A percentile compares a stretch with the other conserved stretches of the same genome.
phyloP scores from a whole-genome alignment of 2,797 vertebrate species.

The Cynodonichthys magdalenae region DNA sequence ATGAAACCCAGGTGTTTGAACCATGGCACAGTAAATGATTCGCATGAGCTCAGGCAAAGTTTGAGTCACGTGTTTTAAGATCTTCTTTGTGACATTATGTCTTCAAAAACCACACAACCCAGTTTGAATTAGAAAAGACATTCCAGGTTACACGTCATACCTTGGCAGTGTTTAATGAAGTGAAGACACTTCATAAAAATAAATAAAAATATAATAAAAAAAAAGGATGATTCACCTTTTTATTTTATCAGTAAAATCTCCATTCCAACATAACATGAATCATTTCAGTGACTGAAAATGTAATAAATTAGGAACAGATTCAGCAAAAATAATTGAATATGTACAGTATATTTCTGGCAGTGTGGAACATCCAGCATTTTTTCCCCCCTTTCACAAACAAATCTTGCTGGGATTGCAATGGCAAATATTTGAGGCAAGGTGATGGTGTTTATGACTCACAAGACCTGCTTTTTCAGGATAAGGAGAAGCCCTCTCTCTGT shows the following conservation, averaged over 20 bases:
- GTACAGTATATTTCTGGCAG: too few species aligned
- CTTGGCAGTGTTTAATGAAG: not conserved
- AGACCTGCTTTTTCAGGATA: conserved; percentile 63
- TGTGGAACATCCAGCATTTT: too few species aligned
- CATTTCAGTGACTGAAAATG: not conserved
- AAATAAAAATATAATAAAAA: not conserved
- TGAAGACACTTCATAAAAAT: not conserved
- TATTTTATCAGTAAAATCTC: not conserved
- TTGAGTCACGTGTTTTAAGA: not conserved
- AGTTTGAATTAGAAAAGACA: not conserved
- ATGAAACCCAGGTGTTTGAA: not conserved
- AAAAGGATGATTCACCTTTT: not conserved
- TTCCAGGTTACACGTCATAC: not conserved
- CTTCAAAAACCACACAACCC: not conserved
- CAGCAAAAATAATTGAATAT: too few species aligned
- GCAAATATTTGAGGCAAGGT: conserved; percentile 25
- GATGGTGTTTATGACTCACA: conserved; percentile 66
- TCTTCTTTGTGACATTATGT: not conserved
- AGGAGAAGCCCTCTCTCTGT: conserved; percentile 40
- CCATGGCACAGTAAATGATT: not conserved
- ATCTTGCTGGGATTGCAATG: not conserved
- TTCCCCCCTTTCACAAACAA: too few species aligned
- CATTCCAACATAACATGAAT: not conserved
- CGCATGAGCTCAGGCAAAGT: not conserved
- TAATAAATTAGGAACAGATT: not conserved